Percentiles rank a stretch among this genome's conserved stretches.
phyloP scores from a whole-genome alignment of 2,888 invertebrate species.

The Colletes collaris region DNA sequence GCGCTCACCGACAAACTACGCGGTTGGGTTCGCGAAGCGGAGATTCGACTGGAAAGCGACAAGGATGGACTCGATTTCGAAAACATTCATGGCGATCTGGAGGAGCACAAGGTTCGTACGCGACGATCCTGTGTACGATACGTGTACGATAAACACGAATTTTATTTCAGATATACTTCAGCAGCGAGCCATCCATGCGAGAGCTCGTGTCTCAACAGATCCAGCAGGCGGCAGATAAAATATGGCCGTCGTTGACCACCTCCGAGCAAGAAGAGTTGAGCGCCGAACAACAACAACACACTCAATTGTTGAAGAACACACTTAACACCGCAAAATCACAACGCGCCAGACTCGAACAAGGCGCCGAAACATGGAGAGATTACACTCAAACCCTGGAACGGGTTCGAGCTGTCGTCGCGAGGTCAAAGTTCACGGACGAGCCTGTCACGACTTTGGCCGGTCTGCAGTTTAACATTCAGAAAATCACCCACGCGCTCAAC shows the following conservation, averaged over 20 bases:
- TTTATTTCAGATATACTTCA: constrained; percentile 87
- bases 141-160: not conserved
- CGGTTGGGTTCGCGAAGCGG: constrained; percentile 93
- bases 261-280: constrained; percentile 93
- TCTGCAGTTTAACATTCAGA: constrained; percentile 92
- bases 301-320: constrained; percentile 91
- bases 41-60: constrained; percentile 89
- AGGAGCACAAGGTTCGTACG: constrained; percentile 89
- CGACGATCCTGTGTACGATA: not conserved
- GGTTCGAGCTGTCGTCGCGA: constrained; percentile 89
- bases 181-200: constrained; percentile 90
- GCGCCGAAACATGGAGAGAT: constrained; percentile 93
- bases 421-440: constrained; percentile 91
- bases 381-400: constrained; percentile 91
- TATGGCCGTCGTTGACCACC: constrained; percentile 92
- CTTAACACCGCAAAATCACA: constrained; percentile 92
- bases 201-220: constrained; percentile 92
- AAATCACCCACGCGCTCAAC: constrained; percentile 90
- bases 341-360: constrained; percentile 91
- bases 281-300: constrained; percentile 91
- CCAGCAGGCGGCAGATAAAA: constrained; percentile 93
- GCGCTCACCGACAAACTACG: constrained; percentile 90
- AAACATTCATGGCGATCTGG: constrained; percentile 91
- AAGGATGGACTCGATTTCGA: constrained; percentile 95
- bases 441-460: constrained; percentile 91